Evolutionary conservation across 2,113 vertebrate genomes (phyloP), one percentile per base, ranked within the genome.

Genomic region (Chloebia gouldiae): DNA sequence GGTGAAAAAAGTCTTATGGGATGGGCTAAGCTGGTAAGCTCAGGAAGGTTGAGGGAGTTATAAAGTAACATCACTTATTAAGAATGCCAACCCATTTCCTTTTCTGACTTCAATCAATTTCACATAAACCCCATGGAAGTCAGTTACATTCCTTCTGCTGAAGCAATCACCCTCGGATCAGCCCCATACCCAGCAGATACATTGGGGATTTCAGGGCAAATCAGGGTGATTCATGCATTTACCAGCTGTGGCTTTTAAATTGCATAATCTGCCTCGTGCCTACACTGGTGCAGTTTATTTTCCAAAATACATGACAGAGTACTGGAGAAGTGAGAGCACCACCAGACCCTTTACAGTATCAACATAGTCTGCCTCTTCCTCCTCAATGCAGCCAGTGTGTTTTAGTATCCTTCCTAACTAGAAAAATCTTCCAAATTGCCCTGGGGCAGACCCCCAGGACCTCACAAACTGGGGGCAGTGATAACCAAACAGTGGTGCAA

Each of bases 11-110:
- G 59, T 88, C 88, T 92, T 81, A 94, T 53, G 68, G 93, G 84
- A 82, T 90, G 85, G 90, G 83, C 82, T 92, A 92, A 96, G 68
- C 90, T 81, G 80, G 49, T 92, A 90, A 93, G 72, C 76, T 92
- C 64, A 81, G 72, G 61, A 91, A 90, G 54, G 45, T 35, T 6
- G 2, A 13, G 14, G 27, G n/a, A 18, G 17, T 63, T 66, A 81
- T 82, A 88, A 93, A 84, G 61, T 50, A 91, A 39, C 73, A 90
- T 91, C 66, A 60, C 15, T 88, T 60, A 25, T 11, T 95, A 82
- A 35, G 78, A 59, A 7, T 23, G 30, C 18, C 0, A 1, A 92
- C 68, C 23, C 60, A 83, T 83, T 96, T 96, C 79, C 51, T 93
- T 68, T 72, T 57, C 37, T 63, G 50, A 54, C 39, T 88, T 86